phyloP scores from a whole-genome alignment of 2,113 vertebrate genomes.

The Oophaga pumilio region DNA sequence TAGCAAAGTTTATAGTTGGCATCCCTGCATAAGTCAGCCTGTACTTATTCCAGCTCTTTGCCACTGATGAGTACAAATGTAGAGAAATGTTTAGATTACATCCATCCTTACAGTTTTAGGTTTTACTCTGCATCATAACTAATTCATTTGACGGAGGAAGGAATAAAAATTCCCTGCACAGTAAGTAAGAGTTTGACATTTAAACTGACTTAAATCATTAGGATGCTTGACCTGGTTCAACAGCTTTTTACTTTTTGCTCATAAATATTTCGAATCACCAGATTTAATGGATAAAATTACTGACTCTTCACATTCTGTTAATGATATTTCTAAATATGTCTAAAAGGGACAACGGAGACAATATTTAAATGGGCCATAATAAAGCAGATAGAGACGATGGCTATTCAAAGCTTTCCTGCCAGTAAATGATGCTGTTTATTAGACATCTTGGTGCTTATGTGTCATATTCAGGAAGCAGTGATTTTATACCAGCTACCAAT shows the following conservation, averaged over 20 bases:
- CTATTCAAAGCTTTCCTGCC: neutral
- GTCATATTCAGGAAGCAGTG: neutral
- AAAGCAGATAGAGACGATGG: neutral
- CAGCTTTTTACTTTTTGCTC: constrained; percentile 48
- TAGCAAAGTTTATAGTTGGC: no score
- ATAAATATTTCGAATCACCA: constrained; percentile 48
- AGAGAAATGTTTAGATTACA: constrained; percentile 23
- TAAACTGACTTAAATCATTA: constrained; percentile 51
- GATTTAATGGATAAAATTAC: constrained; percentile 42
- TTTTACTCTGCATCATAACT: constrained; percentile 42
- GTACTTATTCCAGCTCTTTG: neutral
- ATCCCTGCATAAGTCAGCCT: neutral
- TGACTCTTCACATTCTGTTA: constrained; percentile 41
- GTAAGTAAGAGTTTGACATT: constrained; percentile 44
- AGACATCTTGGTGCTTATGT: neutral
- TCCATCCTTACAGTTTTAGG: constrained; percentile 27
- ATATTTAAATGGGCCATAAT: neutral
- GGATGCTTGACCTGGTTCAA: constrained; percentile 53
- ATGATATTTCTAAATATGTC: constrained; percentile 30
- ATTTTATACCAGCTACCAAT: neutral
- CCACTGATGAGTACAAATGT: constrained; percentile 7
- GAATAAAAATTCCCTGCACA: constrained; percentile 44
- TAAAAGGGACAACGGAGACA: neutral
- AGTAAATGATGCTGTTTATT: constrained; percentile 2
- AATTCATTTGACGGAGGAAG: constrained; percentile 32